phyloP scores from a whole-genome alignment of 2,888 invertebrate species.

The Troides aeacus region DNA sequence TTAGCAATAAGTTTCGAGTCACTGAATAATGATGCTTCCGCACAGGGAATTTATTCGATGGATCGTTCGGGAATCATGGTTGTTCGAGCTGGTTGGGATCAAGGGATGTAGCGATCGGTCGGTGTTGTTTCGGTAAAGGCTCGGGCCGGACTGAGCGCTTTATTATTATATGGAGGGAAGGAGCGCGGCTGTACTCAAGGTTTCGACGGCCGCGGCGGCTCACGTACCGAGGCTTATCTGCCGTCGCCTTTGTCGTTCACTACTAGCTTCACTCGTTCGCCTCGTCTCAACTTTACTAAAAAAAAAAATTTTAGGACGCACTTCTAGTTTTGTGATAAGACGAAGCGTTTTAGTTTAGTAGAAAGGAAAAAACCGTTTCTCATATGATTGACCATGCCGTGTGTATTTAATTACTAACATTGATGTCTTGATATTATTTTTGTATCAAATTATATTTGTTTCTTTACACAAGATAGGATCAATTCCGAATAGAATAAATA shows the following conservation, averaged over 20 bases:
- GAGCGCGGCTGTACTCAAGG: slow-evolving; percentile 69
- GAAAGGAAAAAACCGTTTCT: no score
- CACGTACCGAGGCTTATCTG: slow-evolving; percentile 71
- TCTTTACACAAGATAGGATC: no score
- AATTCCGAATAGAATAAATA: neutral
- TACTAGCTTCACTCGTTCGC: slow-evolving; percentile 42
- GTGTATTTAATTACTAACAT: no score
- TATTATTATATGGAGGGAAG: slow-evolving; percentile 74
- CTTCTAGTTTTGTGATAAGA: neutral
- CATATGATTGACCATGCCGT: no score
- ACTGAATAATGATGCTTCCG: slow-evolving; percentile 44
- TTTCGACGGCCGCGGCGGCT: slow-evolving; percentile 61
- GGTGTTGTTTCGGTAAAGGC: slow-evolving; percentile 72
- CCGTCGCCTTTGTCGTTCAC: slow-evolving; percentile 60
- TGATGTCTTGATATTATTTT: no score
- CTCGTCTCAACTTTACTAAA: slow-evolving; percentile 34
- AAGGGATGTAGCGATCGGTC: slow-evolving; percentile 49
- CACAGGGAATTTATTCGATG: slow-evolving; percentile 38
- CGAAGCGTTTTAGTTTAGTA: no score
- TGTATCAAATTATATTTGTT: no score
- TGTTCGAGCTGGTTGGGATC: slow-evolving; percentile 21
- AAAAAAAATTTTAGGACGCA: neutral
- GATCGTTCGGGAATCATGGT: slow-evolving; percentile 45
- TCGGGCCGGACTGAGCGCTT: slow-evolving; percentile 72
- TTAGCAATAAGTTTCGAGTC: slow-evolving; percentile 56